These are phyloP conservation scores for Odocoileus virginianus DNA, from an alignment of 2,113 vertebrate species.

Conservation along the genomic window DNA sequence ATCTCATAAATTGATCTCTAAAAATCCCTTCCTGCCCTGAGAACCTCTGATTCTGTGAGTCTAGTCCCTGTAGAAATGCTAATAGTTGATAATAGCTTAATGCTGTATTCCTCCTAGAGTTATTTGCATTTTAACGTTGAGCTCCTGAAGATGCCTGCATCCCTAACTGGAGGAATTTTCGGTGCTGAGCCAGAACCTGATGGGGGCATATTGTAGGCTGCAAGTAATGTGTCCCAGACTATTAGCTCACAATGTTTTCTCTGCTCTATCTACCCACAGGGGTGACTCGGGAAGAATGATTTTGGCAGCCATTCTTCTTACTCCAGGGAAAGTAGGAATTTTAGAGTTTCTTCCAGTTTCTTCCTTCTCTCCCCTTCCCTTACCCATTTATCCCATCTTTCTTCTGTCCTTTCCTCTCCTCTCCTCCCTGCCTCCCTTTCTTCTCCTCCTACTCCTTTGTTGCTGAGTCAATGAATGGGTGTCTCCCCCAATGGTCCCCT, in stretches of 20 bases:
- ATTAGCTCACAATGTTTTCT: background rate
- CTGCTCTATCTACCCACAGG: background rate
- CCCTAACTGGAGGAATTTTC: background rate
- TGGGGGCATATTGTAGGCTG: background rate
- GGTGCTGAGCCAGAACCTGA: background rate
- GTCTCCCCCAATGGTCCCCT: constrained; percentile 62
- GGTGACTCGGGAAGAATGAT: background rate
- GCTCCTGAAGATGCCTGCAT: background rate
- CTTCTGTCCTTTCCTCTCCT: background rate
- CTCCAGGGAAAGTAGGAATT: background rate
- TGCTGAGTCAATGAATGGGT: constrained; percentile 56
- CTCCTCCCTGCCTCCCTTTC: background rate
- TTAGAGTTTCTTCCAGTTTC: background rate
- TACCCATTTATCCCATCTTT: background rate
- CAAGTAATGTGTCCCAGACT: background rate
- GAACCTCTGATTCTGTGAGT: constrained; percentile 10
- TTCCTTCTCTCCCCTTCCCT: background rate
- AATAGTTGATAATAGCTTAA: constrained; percentile 45
- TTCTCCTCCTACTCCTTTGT: constrained; percentile 32
- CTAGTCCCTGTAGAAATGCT: background rate
- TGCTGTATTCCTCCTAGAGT: background rate
- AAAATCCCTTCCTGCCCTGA: background rate
- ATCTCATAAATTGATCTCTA: background rate
- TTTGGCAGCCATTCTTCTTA: background rate
- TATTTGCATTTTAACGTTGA: constrained; percentile 17